These are phyloP conservation scores for Cryptoprocta ferox DNA, from an alignment of 2,797 vertebrate genomes.

Conservation along the genomic window DNA sequence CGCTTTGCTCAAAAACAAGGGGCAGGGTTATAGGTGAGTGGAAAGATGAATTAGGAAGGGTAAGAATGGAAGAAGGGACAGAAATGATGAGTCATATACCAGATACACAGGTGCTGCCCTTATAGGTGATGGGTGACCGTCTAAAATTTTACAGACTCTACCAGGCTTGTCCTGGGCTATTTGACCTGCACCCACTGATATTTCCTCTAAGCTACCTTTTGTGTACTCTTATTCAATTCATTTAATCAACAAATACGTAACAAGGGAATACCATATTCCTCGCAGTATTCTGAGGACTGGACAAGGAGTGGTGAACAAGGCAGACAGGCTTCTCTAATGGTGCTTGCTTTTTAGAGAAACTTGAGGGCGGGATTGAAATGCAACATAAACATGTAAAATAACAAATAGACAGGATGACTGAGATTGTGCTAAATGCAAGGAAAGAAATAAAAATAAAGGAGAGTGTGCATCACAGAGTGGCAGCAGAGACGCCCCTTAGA, in stretches of 20 bases:
- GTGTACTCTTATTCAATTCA: neutral
- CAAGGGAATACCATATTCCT: neutral
- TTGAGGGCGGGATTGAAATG: neutral
- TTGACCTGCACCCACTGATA: neutral
- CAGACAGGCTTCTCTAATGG: neutral
- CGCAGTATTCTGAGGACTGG: neutral
- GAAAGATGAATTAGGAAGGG: constrained; percentile 3
- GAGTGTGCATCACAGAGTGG: neutral
- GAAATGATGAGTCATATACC: neutral
- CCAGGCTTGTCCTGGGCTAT: neutral
- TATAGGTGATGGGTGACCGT: neutral
- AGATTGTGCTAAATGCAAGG: neutral
- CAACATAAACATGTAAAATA: neutral
- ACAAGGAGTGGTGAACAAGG: neutral
- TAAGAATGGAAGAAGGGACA: constrained; percentile 13
- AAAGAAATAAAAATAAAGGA: constrained; percentile 1
- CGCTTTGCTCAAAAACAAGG: constrained; percentile 21
- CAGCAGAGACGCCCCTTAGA: neutral
- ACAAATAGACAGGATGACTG: neutral
- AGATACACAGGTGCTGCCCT: neutral
- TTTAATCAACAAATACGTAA: neutral
- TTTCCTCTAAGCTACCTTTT: neutral
- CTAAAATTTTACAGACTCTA: neutral
- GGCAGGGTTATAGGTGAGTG: neutral
- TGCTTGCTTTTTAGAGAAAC: neutral